Evolutionary conservation across 2,113 vertebrate genomes (phyloP).

Genomic region (Prochilodus magdalenae): DNA sequence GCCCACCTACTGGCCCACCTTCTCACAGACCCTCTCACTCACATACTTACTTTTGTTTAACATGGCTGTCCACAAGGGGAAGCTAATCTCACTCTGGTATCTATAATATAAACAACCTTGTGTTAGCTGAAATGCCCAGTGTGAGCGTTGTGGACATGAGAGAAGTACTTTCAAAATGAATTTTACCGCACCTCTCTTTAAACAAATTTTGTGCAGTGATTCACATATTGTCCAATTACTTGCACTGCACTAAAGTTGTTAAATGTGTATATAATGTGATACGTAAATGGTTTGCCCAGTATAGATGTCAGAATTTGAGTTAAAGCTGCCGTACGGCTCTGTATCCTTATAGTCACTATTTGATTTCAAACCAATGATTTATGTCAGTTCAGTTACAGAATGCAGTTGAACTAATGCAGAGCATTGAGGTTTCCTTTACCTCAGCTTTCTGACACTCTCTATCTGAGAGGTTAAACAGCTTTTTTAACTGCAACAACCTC

Average conservation of each 20-base stretch:
- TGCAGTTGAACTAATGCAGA: background rate
- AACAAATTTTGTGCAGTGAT: no score
- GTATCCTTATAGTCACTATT: background rate
- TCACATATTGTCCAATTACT: background rate
- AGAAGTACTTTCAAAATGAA: no score
- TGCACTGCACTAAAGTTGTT: background rate
- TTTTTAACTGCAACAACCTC: conserved; percentile 30
- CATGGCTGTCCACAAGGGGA: no score
- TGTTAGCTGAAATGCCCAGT: no score
- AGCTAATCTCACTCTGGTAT: no score
- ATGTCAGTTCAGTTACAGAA: background rate
- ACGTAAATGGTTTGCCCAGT: background rate
- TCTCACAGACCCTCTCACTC: no score
- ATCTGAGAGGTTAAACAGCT: conserved; percentile 17
- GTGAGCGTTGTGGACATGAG: no score
- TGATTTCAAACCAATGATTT: background rate
- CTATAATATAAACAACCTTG: no score
- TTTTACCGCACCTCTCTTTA: no score
- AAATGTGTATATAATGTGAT: background rate
- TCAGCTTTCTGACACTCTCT: background rate
- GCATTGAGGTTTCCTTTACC: background rate
- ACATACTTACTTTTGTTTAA: no score
- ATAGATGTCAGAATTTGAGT: background rate
- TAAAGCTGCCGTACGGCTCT: background rate
- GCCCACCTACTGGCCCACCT: no score